Evolutionary conservation across 1,140 invertebrate genomes (phyloP).

Genomic region (Rhagoletis zephyria): DNA sequence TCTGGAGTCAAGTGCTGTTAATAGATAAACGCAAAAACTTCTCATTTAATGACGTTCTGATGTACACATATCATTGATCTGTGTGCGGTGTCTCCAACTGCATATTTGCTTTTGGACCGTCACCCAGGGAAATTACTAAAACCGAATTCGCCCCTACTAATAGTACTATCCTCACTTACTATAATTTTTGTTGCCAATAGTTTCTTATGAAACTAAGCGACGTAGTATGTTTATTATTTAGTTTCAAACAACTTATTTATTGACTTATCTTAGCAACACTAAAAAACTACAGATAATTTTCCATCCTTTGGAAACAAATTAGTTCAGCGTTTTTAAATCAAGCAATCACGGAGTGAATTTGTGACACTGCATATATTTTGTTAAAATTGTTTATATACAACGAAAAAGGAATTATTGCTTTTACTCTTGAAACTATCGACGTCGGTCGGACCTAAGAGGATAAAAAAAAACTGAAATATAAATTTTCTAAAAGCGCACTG

Average conservation of each 20-base stretch:
- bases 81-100: too few species aligned
- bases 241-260: slow-evolving; percentile 39
- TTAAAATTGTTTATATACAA: background rate
- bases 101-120: too few species aligned
- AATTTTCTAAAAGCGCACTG: background rate
- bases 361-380: background rate
- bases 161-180: too few species aligned
- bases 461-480: background rate
- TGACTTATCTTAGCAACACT: background rate
- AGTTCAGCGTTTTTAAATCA: background rate
- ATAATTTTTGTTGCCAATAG: background rate
- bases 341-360: background rate
- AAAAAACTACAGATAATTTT: background rate
- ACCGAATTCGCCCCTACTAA: too few species aligned
- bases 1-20: too few species aligned
- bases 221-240: background rate
- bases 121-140: too few species aligned
- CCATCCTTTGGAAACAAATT: slow-evolving; percentile 28
- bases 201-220: slow-evolving; percentile 1
- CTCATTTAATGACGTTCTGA: too few species aligned
- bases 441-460: background rate
- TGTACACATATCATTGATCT: too few species aligned
- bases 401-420: background rate
- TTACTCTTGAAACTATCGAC: background rate
- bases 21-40: too few species aligned